Evolutionary conservation across 1,140 invertebrate species (phyloP), one percentile per base, ranked within the genome.

Genomic region (Lepidurus packardi): DNA sequence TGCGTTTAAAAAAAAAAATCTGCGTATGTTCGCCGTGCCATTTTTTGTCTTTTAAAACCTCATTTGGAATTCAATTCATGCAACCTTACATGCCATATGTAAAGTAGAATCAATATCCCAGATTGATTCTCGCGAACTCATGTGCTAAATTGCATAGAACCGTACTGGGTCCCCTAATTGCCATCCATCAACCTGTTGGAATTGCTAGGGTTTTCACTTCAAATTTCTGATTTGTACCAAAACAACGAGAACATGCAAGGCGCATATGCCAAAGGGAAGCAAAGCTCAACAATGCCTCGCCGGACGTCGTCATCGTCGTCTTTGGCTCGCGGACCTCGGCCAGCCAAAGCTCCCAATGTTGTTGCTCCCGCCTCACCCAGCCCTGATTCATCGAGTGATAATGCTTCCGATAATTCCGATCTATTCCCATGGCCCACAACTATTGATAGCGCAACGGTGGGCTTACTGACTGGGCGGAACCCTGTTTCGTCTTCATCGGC

Each of bases 381-480:
- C 34, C 79, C 79, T 8, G 79, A 80, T 73, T 80, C 79, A 6
- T 77, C 79, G 13, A 77, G 75, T 44, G 79, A 80, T 77, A 80
- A 80, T 73, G 79, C 79, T 13, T 80, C 79, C 25, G 79, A 80
- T 45, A 80, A 80, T 77, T 80, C 79, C 65, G 79, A 80, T 74
- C 34, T 80, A n/a, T 80, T 80, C 53, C 76, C 65, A 47, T 80
- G 79, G 79, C 43, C 79, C 21, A 77, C 79, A 21, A 78, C 76
- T n/a, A 65, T 45, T 16, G 76, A 65, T 77, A 16, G 42, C n/a
- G 45, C 45, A 65, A 41, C 76, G 53, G 44, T 53, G 25, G 76
- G 76, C 76, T 16, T 65, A 21, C 13, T 65, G 3, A 21, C 53
- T 21, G 53, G 16, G 16, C 53, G 53, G 21, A 65, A 65, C 21